Base-by-base conservation (phyloP, 2,888 invertebrate genomes). In the Nowickia ferox region DNA sequence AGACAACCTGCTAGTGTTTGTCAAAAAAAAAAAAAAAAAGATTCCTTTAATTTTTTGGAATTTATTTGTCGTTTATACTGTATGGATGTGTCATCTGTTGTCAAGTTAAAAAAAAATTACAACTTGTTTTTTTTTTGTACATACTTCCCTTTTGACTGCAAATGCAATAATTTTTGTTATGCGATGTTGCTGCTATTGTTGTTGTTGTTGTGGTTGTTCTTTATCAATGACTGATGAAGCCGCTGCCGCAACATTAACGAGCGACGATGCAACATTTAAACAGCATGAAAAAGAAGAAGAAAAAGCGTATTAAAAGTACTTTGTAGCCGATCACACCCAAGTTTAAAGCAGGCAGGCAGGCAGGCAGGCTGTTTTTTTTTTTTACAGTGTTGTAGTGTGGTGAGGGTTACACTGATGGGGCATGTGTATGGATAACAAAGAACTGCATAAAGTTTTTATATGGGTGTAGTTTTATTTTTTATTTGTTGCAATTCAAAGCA, bases 41-140 rank as follows among this genome's bases (percentile, higher is more conserved):
- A 10, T 22, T 55, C 11, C 55, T 13, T 22, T 38, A 2, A 61
- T 11, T 51, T 59, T 19, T 69, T 68, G 63, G 19, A 19, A 53
- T 69, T 77, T 17, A 65, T 38, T 77, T 68, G 19, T 55, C 11
- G 53, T 15, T 51, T 15, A 30, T 17, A 83, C 77, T 77, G 71
- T 83, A 65, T 61, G 65, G 13, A 84, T 84, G 72, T 78, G 83
- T 83, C 83, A 83, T 83, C 82, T 77, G 65, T 72, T 77, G 83
- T 72, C 66, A 84, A 66, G 72, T 78, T 72, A 48, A 19, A 65
- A 69, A 68, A 61, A 69, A 69, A 38, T 63, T 15, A 55, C 55
- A 65, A 65, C 38, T 40, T 66, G 17, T 57, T 13, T 55, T 65
- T 53, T 53, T 71, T 17, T 48, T 69, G 3, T 51, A 13, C 42